Evolutionary conservation across 2,888 invertebrate species (phyloP).

Genomic region (Drosophila nr. perissopoda): DNA sequence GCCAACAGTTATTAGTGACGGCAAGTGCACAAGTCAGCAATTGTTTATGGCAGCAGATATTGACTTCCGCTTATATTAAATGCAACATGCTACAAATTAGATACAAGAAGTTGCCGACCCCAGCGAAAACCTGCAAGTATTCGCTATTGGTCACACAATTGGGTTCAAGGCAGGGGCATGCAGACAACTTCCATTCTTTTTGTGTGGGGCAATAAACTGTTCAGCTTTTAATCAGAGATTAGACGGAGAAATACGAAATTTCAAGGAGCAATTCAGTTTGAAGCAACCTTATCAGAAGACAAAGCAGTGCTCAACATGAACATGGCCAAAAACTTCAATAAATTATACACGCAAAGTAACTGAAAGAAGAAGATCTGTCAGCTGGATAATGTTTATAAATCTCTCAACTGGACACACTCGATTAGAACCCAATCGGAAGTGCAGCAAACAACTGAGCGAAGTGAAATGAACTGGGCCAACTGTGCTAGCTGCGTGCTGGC

Average conservation of each 20-base stretch:
- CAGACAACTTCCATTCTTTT: not conserved
- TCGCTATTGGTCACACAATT: not conserved
- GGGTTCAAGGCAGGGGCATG: not conserved
- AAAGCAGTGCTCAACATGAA: not conserved
- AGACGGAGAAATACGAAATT: not conserved
- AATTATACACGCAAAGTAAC: not conserved
- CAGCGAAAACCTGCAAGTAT: not conserved
- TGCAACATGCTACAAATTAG: not conserved
- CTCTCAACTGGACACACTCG: constrained; percentile 32
- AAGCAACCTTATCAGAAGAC: not conserved
- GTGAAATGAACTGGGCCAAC: constrained; percentile 45
- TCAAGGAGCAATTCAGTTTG: not conserved
- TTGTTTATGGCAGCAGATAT: constrained; percentile 4
- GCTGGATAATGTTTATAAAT: constrained; percentile 30
- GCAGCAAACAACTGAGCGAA: constrained; percentile 29
- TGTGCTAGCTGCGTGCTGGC: constrained; percentile 52
- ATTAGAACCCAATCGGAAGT: constrained; percentile 47
- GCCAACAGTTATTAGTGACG: constrained; percentile 6
- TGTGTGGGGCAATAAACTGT: not conserved
- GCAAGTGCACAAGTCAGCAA: constrained; percentile 1
- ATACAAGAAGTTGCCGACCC: not conserved
- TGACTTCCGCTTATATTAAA: constrained; percentile 4
- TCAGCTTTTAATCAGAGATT: not conserved
- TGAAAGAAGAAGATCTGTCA: not conserved
- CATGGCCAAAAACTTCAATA: not conserved